phyloP scores from a whole-genome alignment of 1,140 invertebrate species.

The Drosophila nannoptera region DNA sequence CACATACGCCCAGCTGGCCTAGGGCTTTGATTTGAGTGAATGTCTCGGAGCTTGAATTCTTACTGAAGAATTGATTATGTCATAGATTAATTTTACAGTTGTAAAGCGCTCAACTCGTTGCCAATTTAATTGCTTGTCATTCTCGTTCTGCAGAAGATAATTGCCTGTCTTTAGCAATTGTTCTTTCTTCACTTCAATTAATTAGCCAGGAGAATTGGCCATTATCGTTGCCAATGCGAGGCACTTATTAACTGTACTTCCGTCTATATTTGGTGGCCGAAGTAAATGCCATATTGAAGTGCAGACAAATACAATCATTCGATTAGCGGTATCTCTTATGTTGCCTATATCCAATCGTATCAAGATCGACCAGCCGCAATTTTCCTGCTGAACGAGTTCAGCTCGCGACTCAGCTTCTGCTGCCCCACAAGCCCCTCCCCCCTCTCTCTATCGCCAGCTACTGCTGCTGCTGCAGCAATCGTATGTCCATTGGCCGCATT shows the following conservation, averaged over 20 bases:
- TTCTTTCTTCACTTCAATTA: conserved; percentile 3
- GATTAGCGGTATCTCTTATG: conserved; percentile 60
- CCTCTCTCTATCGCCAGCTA: neutral
- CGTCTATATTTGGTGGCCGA: conserved; percentile 32
- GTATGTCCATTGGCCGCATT: conserved; percentile 43
- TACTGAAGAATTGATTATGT: too few relatives aligned
- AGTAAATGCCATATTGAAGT: conserved; percentile 2
- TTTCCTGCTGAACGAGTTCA: conserved; percentile 66
- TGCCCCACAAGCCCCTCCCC: neutral
- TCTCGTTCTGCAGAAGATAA: neutral
- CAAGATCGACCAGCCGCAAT: conserved; percentile 50
- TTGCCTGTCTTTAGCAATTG: conserved; percentile 5
- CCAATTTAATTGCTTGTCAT: neutral
- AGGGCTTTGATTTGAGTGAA: too few relatives aligned
- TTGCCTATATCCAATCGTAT: conserved; percentile 42
- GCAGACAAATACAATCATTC: conserved; percentile 47
- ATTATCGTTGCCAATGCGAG: neutral
- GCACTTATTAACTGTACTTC: conserved; percentile 32
- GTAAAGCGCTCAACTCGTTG: conserved; percentile 3
- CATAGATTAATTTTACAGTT: too few relatives aligned
- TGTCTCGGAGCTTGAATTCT: too few relatives aligned
- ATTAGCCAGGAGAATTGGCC: conserved; percentile 21
- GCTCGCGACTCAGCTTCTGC: neutral
- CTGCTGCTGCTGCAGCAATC: neutral
- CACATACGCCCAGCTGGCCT: conserved; percentile 33